Conservation (phyloP, 2,797 vertebrate species). For the Graptemys geographica region DNA sequence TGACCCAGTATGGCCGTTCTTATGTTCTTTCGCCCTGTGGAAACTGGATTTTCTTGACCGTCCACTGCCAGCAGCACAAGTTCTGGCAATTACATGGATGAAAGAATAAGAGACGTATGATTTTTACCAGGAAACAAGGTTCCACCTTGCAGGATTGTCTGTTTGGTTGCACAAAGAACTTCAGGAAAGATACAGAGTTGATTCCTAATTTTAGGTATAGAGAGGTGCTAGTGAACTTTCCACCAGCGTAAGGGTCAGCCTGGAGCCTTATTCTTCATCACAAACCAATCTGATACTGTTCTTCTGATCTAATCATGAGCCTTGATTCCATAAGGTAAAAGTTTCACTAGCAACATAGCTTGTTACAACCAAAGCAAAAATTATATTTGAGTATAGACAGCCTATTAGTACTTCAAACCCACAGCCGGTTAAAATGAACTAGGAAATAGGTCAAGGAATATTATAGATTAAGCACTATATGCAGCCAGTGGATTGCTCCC, state of each 20-base stretch:
- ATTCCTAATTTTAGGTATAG: not conserved
- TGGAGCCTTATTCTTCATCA: not conserved
- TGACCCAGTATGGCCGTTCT: too few relatives aligned
- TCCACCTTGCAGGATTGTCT: not conserved
- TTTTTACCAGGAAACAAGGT: too few relatives aligned
- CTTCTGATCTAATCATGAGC: not conserved
- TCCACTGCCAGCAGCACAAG: not conserved
- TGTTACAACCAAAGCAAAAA: not conserved
- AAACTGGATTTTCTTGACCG: conserved; percentile 3
- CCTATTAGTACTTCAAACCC: not conserved
- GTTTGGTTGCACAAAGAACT: not conserved
- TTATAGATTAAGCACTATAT: not conserved
- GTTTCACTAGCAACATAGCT: not conserved
- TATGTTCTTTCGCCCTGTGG: not conserved
- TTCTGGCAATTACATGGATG: not conserved
- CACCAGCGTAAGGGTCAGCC: not conserved
- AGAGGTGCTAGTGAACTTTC: fast-evolving
- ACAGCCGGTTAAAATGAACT: not conserved
- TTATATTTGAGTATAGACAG: not conserved
- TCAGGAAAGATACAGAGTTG: not conserved
- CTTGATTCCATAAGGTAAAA: not conserved
- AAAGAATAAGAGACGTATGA: too few relatives aligned
- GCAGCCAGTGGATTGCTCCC: not conserved
- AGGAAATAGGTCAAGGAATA: fast-evolving
- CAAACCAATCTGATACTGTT: not conserved